Evolutionary conservation across 2,888 invertebrate species (phyloP), one percentile per base, ranked within the genome.

Genomic region (Aethes cnicana): DNA sequence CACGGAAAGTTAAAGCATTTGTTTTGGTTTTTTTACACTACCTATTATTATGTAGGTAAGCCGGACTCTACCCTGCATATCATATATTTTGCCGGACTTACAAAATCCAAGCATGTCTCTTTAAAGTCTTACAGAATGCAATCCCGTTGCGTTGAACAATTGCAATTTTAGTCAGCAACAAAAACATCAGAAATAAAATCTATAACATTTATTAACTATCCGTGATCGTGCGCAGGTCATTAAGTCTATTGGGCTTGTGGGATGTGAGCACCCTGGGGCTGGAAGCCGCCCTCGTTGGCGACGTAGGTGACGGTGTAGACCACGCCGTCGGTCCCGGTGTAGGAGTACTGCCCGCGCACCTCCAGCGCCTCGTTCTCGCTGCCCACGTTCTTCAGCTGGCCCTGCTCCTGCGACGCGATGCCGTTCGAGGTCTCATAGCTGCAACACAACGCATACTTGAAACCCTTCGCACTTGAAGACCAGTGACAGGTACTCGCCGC

Each of bases 201-300:
- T 54, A 48, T 48, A 50, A 43, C 49, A 18, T 53, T 12, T 59
- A 59, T 52, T 42, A 23, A 25, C 12, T 12, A 17, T 36, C 41
- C 16, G 12, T 53, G 9, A n/a, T 14, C 12, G 4, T 6, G 35
- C 37, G 11, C 11, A 21, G 21, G 2, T 16, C 6, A 8, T n/a
- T n/a, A n/a, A 6, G 9, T 41, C 17, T 23, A 21, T 20, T 55
- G 52, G 14, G 54, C 9, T 1, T 55, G 12, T 66, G 84, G 83
- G 14, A 86, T 32, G 25, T 84, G 83, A 26, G 70, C 69, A 5
- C 67, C 86, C 18, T 53, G 2, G 63, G 92, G 84, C 57, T 82
- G 84, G 89, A 85, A 92, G 7, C 92, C 92, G 54, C 75, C 67
- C 69, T 91, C 84, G 75, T 91, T 79, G 53, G 92, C 91, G 47